These are phyloP conservation scores for Osmoderma eremita DNA, from an alignment of 2,888 invertebrate genomes.

Conservation along the genomic window DNA sequence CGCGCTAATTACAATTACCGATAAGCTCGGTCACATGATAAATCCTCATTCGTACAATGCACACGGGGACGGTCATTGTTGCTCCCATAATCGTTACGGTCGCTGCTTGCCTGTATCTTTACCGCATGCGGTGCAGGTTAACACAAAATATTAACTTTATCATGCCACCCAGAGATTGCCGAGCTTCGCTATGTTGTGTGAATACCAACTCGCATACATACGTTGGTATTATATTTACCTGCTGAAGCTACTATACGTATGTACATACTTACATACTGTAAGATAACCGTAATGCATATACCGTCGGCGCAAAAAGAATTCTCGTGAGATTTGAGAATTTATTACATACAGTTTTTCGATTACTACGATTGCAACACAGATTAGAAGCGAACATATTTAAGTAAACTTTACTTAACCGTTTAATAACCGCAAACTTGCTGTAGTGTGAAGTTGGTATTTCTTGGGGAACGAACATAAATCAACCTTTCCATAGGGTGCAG, in stretches of 20 bases:
- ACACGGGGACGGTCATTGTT: conserved; percentile 39
- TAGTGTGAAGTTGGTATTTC: not conserved
- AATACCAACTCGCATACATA: too few relatives aligned
- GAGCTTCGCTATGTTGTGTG: too few relatives aligned
- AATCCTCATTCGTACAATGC: conserved; percentile 53
- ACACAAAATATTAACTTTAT: conserved; percentile 6
- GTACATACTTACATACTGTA: too few relatives aligned
- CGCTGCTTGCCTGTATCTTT: conserved; percentile 18
- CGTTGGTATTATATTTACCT: too few relatives aligned
- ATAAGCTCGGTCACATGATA: conserved; percentile 54
- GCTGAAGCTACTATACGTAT: too few relatives aligned
- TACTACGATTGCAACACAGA: not conserved
- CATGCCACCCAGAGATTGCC: not conserved
- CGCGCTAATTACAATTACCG: conserved; percentile 56
- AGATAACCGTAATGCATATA: too few relatives aligned
- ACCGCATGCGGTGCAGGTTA: conserved; percentile 3
- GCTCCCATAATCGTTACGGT: conserved; percentile 20
- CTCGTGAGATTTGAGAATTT: too few relatives aligned
- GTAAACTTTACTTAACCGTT: not conserved
- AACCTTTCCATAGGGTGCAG: not conserved
- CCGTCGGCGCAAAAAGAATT: too few relatives aligned
- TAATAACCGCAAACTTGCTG: not conserved
- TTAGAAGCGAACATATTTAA: not conserved
- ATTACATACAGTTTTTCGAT: not conserved
- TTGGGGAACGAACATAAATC: conserved; percentile 1